A percentile compares a stretch with the other conserved stretches of the same genome.
Conservation (phyloP, 2,888 invertebrate species). For the Eumerus sabulonum region DNA sequence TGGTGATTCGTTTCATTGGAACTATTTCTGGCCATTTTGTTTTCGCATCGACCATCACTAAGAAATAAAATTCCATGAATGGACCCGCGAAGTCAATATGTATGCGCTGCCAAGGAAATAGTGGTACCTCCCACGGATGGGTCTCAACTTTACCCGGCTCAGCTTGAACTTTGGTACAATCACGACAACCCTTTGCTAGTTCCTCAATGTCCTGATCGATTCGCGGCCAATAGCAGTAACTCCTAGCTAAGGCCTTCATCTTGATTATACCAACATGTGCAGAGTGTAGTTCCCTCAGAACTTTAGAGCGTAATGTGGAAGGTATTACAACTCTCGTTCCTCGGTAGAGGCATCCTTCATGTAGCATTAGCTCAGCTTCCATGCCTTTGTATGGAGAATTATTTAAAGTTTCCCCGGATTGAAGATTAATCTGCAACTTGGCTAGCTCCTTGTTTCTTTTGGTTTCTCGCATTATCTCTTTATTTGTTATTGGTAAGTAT, state of each 20-base stretch:
- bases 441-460: conserved; percentile 23
- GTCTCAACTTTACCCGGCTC: neutral
- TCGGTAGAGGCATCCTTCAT: too few relatives aligned
- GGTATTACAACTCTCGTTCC: conserved; percentile 17
- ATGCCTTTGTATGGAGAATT: conserved; percentile 9
- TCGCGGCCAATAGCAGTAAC: too few relatives aligned
- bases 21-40: neutral
- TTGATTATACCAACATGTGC: neutral
- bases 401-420: conserved; percentile 8
- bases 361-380: conserved; percentile 11
- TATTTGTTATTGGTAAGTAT: conserved; percentile 27
- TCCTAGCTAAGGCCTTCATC: conserved; percentile 5
- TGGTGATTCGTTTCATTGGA: conserved; percentile 13
- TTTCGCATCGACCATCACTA: neutral
- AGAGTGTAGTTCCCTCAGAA: conserved; percentile 22
- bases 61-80: too few relatives aligned
- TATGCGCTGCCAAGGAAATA: too few relatives aligned
- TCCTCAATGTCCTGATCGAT: too few relatives aligned
- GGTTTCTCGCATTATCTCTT: conserved; percentile 17
- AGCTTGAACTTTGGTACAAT: conserved; percentile 10
- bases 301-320: conserved; percentile 2
- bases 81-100: too few relatives aligned
- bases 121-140: too few relatives aligned
- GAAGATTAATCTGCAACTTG: conserved; percentile 5
- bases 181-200: too few relatives aligned